Percentiles rank a stretch among this genome's conserved stretches.
Evolutionary conservation across 1,140 invertebrate genomes (phyloP).

Genomic region (Nebria ingens): DNA sequence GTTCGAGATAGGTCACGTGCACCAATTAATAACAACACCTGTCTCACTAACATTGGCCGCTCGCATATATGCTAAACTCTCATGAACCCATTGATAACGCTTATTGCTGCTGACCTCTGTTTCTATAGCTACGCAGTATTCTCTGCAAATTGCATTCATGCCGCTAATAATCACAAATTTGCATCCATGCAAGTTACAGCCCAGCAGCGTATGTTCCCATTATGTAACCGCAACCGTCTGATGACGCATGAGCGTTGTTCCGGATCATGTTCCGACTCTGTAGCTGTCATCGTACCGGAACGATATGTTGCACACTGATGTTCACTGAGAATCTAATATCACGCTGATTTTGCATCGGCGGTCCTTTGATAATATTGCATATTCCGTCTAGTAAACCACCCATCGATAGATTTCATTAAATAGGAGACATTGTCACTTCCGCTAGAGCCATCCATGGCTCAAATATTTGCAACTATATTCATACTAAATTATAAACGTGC

Average conservation of each 20-base stretch:
- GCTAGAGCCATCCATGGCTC: no score
- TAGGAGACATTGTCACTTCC: no score
- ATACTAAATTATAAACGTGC: no score
- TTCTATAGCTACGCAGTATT: neutral
- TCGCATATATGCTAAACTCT: neutral
- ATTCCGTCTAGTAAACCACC: no score
- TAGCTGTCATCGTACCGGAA: neutral
- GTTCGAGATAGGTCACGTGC: no score
- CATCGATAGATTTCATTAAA: no score
- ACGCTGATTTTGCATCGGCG: neutral
- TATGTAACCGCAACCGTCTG: neutral
- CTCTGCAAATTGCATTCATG: conserved; percentile 6
- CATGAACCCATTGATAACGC: neutral
- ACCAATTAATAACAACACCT: neutral
- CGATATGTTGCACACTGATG: neutral
- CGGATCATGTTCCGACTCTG: neutral
- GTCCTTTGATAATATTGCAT: no score
- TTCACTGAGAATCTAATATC: neutral
- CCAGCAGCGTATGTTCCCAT: neutral
- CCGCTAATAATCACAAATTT: conserved; percentile 8
- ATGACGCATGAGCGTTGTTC: conserved; percentile 5
- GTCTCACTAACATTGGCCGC: neutral
- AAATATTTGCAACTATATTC: no score
- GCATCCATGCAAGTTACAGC: neutral
- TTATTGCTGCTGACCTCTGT: neutral